phyloP scores from a whole-genome alignment of 2,888 invertebrate genomes.

The Agrotis segetum region DNA sequence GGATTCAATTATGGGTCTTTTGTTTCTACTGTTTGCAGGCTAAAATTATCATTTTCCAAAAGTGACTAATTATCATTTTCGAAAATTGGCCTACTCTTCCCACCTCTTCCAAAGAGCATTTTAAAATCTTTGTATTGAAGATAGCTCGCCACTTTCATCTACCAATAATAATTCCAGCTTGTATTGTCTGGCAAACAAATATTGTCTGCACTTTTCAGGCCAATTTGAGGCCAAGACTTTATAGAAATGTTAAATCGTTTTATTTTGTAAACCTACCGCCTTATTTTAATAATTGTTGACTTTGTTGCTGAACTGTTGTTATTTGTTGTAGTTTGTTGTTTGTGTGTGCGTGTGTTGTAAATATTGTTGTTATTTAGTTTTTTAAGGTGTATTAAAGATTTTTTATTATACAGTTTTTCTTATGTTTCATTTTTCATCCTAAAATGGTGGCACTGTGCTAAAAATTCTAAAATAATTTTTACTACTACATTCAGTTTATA shows the following conservation, averaged over 20 bases:
- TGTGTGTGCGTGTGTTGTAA: conserved; percentile 68
- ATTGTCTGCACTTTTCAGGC: not conserved
- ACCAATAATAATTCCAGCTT: not conserved
- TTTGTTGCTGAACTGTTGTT: conserved; percentile 48
- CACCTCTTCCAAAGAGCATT: not conserved
- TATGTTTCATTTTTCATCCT: conserved; percentile 21
- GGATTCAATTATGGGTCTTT: not conserved
- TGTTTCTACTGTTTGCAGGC: not conserved
- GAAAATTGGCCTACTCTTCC: not conserved
- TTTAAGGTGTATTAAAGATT: conserved; percentile 68
- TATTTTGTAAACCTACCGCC: conserved; percentile 52
- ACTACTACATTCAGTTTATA: too few relatives aligned
- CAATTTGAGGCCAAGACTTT: not conserved
- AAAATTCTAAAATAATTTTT: too few relatives aligned
- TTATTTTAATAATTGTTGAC: conserved; percentile 47
- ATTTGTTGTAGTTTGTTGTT: conserved; percentile 52
- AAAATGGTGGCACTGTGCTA: too few relatives aligned
- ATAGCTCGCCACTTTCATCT: conserved; percentile 7
- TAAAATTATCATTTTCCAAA: not conserved
- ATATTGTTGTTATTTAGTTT: conserved; percentile 74
- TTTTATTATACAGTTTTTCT: conserved; percentile 33
- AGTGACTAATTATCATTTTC: not conserved
- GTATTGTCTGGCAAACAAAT: conserved; percentile 1
- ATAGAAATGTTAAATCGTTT: conserved; percentile 18
- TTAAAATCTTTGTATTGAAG: not conserved